Base-by-base conservation (phyloP, 2,797 vertebrate genomes). In the Menidia menidia region DNA sequence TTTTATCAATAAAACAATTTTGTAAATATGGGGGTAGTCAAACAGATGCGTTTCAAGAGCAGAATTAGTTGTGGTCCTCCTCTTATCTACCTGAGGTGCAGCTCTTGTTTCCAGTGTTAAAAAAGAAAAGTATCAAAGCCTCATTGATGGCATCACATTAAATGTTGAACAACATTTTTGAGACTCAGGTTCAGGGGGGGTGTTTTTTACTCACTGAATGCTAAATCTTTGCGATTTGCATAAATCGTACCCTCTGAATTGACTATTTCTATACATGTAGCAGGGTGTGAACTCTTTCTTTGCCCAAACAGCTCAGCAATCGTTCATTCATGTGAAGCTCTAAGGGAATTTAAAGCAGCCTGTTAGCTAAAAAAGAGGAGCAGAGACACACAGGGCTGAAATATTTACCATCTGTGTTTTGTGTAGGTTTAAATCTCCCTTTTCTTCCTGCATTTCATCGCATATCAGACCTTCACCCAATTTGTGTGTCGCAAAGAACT, bases 71-170 rank as follows among this genome's bases (percentile, higher is more conserved):
- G 25, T 25, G 25, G 25, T 25, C 25, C 25, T 25, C 25, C 25
- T 25, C 25, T 25, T 25, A 25, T 25, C 25, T 25, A 2, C 25
- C 25, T 25, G 25, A 50, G 18, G 25, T 50, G 47, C 9, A 19
- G n/a, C 6, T 48, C 48, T 11, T 30, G 48, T 30, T 25, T 51
- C 19, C 19, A 4, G 10, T 51, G 48, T 12, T 51, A 51, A 13
- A 74, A 62, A 45, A 71, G 69, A 66, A 60, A 70, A 51, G 66
- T 58, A 75, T 72, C 79, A 83, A 77, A 85, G 82, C 35, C 1
- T 56, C 43, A 1, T 42, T n/a, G 19, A 71, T 50, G 67, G 53
- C 71, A 77, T 76, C 77, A 84, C 51, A 77, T 76, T 67, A 68
- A 81, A 86, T 51, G 62, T 14, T 45, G 10, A 52, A 51, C 71